Percentiles rank a stretch among this genome's conserved stretches.
These are phyloP conservation scores for Chrysemys picta DNA, from an alignment of 2,113 vertebrate genomes.

Conservation along the genomic window DNA sequence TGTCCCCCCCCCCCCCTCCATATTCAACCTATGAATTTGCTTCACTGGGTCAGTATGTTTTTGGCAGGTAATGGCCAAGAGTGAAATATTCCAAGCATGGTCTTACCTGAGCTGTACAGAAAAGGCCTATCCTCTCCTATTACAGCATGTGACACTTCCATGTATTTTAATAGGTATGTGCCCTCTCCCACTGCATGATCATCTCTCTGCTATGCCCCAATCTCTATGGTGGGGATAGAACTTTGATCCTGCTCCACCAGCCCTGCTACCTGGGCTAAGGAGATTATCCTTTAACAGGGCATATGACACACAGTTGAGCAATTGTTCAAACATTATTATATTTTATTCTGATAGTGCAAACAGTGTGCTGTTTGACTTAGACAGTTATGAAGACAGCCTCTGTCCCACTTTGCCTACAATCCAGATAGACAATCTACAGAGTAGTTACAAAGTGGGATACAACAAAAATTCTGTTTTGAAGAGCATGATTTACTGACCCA, in stretches of 20 bases:
- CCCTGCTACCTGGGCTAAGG: not conserved
- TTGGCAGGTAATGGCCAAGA: no score
- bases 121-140: not conserved
- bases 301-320: not conserved
- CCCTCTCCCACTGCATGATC: not conserved
- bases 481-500: conserved; percentile 21
- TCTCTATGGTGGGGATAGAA: not conserved
- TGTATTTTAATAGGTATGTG: not conserved
- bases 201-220: not conserved
- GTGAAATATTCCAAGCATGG: not conserved
- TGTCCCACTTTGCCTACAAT: not conserved
- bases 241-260: not conserved
- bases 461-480: not conserved
- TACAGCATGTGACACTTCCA: not conserved
- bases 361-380: not conserved
- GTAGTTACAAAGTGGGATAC: not conserved
- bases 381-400: not conserved
- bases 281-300: not conserved
- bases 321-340: not conserved
- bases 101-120: not conserved
- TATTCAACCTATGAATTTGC: not conserved
- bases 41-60: not conserved
- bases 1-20: not conserved
- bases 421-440: not conserved
- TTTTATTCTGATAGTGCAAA: not conserved